Evolutionary conservation across 64 coral and sea anemone genomes (phyloP).

Genomic region (Montipora sp.): DNA sequence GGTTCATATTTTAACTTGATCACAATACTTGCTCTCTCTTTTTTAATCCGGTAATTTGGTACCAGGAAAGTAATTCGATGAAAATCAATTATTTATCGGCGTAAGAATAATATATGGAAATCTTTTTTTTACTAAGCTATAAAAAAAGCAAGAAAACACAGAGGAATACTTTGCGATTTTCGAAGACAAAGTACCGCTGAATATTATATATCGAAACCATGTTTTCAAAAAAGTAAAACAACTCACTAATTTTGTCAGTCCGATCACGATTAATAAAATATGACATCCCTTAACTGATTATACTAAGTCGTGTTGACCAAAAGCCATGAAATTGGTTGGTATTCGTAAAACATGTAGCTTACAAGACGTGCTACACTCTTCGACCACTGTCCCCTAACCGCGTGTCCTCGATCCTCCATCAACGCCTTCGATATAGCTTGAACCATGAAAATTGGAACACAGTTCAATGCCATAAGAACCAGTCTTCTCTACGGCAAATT

Average conservation of each 20-base stretch:
- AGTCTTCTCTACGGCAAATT: no score
- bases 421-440: no score
- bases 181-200: no score
- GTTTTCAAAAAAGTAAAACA: neutral
- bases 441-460: no score
- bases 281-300: neutral
- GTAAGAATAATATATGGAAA: neutral
- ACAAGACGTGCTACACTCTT: no score
- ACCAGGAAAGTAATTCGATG: neutral
- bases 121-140: neutral
- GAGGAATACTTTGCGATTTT: neutral
- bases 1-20: neutral
- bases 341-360: no score
- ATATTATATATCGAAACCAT: neutral
- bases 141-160: neutral
- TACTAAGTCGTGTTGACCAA: no score
- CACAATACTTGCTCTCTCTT: neutral
- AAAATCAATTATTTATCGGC: conserved; percentile 19
- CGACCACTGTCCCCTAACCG: no score
- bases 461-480: no score
- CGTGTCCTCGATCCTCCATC: no score
- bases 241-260: neutral
- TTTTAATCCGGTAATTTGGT: neutral
- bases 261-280: neutral
- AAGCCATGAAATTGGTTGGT: no score